These are phyloP conservation scores for Recurvirostra avosetta DNA, from an alignment of 2,113 vertebrate genomes.

Conservation along the genomic window DNA sequence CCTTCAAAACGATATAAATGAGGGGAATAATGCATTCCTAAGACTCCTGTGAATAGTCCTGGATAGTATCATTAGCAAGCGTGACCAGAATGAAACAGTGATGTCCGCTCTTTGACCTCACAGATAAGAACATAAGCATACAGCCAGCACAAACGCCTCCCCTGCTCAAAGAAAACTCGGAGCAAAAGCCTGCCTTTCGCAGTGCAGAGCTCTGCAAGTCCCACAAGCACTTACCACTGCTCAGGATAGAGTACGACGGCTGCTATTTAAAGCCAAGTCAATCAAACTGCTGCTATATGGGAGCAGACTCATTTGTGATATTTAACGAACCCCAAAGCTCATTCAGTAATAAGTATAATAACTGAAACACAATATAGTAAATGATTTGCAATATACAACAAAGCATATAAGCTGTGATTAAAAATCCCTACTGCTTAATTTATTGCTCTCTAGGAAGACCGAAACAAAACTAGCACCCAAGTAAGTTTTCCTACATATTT, in stretches of 20 bases:
- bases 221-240: background rate
- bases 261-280: background rate
- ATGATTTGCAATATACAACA: background rate
- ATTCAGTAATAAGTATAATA: background rate
- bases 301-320: background rate
- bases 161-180: background rate
- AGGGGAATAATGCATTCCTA: background rate
- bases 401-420: background rate
- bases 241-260: background rate
- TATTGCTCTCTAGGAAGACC: background rate
- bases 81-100: background rate
- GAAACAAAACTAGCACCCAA: background rate
- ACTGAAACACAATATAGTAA: background rate
- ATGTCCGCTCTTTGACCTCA: background rate
- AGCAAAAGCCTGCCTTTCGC: background rate
- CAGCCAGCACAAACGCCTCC: background rate
- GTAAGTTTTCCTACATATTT: background rate
- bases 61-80: background rate
- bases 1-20: background rate
- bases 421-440: background rate
- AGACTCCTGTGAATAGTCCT: background rate
- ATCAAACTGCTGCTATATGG: background rate
- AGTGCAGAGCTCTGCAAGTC: background rate
- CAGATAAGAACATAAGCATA: background rate
- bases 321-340: background rate